Evolutionary conservation across 64 coral and sea anemone species (phyloP).

Genomic region (Actinia equina): DNA sequence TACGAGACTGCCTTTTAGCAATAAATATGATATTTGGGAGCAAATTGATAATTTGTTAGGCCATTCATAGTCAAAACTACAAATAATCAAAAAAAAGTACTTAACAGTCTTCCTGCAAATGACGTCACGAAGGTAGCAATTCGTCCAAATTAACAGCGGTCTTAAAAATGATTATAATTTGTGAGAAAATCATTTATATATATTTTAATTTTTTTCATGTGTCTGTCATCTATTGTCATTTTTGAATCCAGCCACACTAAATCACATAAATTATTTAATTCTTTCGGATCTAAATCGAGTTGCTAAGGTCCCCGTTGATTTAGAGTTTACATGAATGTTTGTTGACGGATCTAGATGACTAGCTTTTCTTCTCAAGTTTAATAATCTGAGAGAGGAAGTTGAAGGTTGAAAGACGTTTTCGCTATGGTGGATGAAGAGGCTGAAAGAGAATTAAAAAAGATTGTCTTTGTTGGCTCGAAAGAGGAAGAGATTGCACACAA

Average conservation of each 20-base stretch:
- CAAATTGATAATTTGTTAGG: too few species aligned
- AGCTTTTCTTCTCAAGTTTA: background rate
- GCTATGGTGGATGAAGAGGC: background rate
- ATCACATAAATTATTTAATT: slow-evolving; percentile 19
- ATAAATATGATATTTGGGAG: too few species aligned
- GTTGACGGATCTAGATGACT: background rate
- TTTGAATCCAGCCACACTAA: background rate
- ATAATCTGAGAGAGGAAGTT: slow-evolving; percentile 3
- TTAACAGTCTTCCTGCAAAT: too few species aligned
- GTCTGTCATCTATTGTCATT: background rate
- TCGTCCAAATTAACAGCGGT: background rate
- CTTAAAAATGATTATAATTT: background rate
- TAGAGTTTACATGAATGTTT: background rate
- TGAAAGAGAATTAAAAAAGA: background rate
- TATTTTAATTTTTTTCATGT: background rate
- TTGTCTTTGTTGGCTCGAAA: slow-evolving; percentile 32
- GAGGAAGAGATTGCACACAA: slow-evolving; percentile 36
- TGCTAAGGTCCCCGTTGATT: background rate
- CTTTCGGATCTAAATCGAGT: background rate
- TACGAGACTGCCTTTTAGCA: too few species aligned
- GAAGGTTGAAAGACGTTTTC: background rate
- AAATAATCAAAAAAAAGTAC: too few species aligned
- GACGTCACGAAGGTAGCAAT: too few species aligned
- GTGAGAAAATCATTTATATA: background rate
- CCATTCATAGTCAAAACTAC: too few species aligned